phyloP scores from a whole-genome alignment of 30 jellyfish, hydroid and myxozoan species.

The Pseudorhiza aurosa region DNA sequence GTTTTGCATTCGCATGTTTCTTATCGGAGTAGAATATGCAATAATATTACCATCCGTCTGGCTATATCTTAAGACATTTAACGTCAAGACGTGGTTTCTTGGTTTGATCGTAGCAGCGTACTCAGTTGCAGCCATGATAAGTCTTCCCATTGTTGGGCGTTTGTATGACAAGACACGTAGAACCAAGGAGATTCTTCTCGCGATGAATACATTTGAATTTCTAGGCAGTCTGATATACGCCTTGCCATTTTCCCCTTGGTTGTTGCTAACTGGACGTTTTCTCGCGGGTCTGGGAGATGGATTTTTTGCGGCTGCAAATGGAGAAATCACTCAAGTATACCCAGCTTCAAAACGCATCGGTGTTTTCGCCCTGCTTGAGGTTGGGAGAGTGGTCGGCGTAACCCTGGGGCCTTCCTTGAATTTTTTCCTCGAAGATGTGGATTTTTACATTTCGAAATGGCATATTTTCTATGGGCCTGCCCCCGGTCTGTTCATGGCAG shows the following conservation, averaged over 20 bases:
- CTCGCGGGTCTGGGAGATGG: slow-evolving; percentile 98
- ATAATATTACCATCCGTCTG: slow-evolving; percentile 94
- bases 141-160: slow-evolving; percentile 93
- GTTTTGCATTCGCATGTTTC: slow-evolving; percentile 88
- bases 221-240: slow-evolving; percentile 91
- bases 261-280: slow-evolving; percentile 77
- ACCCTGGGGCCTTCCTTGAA: slow-evolving; percentile 94
- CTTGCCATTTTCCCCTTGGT: slow-evolving; percentile 82
- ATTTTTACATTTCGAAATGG: slow-evolving; percentile 85
- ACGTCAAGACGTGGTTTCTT: slow-evolving; percentile 91
- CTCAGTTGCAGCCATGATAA: slow-evolving; percentile 88
- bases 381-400: slow-evolving; percentile 94
- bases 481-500: slow-evolving; percentile 94
- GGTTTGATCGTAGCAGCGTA: slow-evolving; percentile 88
- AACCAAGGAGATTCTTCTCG: slow-evolving; percentile 75
- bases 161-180: slow-evolving; percentile 85
- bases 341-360: slow-evolving; percentile 89
- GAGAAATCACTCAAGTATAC: slow-evolving; percentile 84
- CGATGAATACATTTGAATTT: slow-evolving; percentile 84
- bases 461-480: slow-evolving; percentile 85
- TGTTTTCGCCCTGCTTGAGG: slow-evolving; percentile 86
- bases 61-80: slow-evolving; percentile 78
- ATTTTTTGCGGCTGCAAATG: slow-evolving; percentile 94
- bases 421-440: slow-evolving; percentile 79
- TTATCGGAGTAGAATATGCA: slow-evolving; percentile 95